These are phyloP conservation scores for Gavialis gangeticus DNA, from an alignment of 2,113 vertebrate species.

Conservation along the genomic window DNA sequence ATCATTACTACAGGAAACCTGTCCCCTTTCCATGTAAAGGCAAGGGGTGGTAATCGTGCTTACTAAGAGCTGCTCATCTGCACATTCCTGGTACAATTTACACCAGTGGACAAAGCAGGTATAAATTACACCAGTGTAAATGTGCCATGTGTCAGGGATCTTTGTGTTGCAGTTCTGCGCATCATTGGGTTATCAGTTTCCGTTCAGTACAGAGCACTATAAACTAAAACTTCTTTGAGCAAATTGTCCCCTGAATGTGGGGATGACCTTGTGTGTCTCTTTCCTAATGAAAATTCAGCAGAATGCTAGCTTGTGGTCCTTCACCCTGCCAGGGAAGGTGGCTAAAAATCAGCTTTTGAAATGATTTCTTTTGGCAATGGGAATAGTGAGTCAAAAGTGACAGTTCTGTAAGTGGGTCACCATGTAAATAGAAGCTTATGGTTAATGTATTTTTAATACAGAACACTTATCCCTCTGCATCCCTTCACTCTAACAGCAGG, in stretches of 20 bases:
- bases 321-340: neutral
- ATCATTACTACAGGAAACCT: too few species aligned
- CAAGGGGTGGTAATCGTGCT: too few species aligned
- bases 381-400: slow-evolving; percentile 37
- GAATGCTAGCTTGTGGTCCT: slow-evolving; percentile 41
- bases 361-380: slow-evolving; percentile 14
- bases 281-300: neutral
- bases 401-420: slow-evolving; percentile 48
- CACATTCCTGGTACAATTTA: too few species aligned
- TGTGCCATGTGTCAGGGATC: too few species aligned
- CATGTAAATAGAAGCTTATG: slow-evolving; percentile 38
- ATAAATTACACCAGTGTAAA: too few species aligned
- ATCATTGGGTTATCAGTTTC: too few species aligned
- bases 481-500: neutral
- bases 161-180: too few species aligned
- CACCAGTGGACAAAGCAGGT: too few species aligned
- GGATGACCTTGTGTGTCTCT: neutral
- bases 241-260: neutral
- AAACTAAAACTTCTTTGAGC: neutral
- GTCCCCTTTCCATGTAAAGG: too few species aligned
- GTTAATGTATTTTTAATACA: slow-evolving; percentile 36
- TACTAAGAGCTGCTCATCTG: too few species aligned
- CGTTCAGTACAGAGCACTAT: too few species aligned
- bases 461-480: slow-evolving; percentile 7
- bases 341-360: slow-evolving; percentile 14